Evolutionary conservation across 2,113 vertebrate species (phyloP).

Genomic region (Callorhinus ursinus): DNA sequence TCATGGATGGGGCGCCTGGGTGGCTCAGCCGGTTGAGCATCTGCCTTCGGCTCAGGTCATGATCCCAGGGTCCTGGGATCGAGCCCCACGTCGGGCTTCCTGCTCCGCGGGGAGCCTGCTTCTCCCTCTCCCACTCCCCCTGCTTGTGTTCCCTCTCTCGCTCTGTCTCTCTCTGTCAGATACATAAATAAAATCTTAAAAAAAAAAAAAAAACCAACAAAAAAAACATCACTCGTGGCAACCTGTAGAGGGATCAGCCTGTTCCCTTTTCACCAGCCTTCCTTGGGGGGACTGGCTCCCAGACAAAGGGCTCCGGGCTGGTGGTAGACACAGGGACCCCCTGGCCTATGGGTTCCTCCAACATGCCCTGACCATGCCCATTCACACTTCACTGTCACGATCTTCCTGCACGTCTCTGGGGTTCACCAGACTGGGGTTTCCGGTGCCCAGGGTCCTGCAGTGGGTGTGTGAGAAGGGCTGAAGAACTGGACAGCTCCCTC

Average conservation of each 20-base stretch:
- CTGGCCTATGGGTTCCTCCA: fast-evolving
- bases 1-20: too few species aligned
- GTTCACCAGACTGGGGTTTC: neutral
- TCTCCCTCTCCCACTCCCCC: too few species aligned
- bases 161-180: too few species aligned
- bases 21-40: too few species aligned
- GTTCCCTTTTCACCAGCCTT: neutral
- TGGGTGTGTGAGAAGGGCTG: neutral
- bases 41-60: too few species aligned
- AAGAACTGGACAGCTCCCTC: neutral
- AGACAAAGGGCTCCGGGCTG: neutral
- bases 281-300: neutral
- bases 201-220: too few species aligned
- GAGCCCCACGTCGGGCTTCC: too few species aligned
- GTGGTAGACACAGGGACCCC: neutral
- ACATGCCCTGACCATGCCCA: neutral
- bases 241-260: neutral
- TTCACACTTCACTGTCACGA: fast-evolving
- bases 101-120: too few species aligned
- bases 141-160: too few species aligned
- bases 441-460: neutral
- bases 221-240: neutral
- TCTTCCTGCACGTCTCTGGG: neutral
- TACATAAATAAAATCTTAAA: too few species aligned
- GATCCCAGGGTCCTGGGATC: too few species aligned